Evolutionary conservation across 2,888 invertebrate genomes (phyloP), one percentile per base, ranked within the genome.

Genomic region (Lasiommata megera): DNA sequence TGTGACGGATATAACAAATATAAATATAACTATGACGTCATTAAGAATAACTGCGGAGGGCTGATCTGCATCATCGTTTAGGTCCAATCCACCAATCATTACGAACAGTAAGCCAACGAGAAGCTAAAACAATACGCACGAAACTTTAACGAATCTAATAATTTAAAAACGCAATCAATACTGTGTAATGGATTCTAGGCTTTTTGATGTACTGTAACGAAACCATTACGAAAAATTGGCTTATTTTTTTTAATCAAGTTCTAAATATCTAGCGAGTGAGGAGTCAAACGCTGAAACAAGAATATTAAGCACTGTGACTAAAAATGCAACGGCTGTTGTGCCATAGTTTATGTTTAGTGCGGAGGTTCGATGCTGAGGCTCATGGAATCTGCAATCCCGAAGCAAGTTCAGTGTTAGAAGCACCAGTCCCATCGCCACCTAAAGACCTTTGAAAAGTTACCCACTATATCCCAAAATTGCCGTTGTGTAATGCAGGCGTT

Each of bases 71-170:
- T 93, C 88, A 76, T 93, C 93, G 87, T 96, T 96, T 76, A 97
- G 93, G 87, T 96, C 95, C 80, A 96, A 86, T 68, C 96, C 95
- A 71, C 96, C 96, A 80, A 96, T 95, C 72, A 94, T 89, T 71
- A 96, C 94, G 92, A 96, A 96, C 73, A 96, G 89, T 75, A 95
- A 93, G 66, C 96, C 97, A 72, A 96, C 95, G 76, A 95, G 84
- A 73, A 96, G 93, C 96, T 97, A 93, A 82, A 92, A 92, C 89
- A 86, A 85, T 66, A 54, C 23, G n/a, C 12, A 48, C 3, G 8
- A 37, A 40, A n/a, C 3, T 50, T 38, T 28, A 23, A 23, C 23
- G 2, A 23, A 23, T 3, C 23, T 23, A 23, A 23, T 23, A 23
- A 23, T 2, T 23, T 3, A 23, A n/a, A n/a, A n/a, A n/a, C n/a